Percentiles rank a stretch among this genome's conserved stretches.
phyloP scores from a whole-genome alignment of 1,140 invertebrate genomes.

The Atta colombica region DNA sequence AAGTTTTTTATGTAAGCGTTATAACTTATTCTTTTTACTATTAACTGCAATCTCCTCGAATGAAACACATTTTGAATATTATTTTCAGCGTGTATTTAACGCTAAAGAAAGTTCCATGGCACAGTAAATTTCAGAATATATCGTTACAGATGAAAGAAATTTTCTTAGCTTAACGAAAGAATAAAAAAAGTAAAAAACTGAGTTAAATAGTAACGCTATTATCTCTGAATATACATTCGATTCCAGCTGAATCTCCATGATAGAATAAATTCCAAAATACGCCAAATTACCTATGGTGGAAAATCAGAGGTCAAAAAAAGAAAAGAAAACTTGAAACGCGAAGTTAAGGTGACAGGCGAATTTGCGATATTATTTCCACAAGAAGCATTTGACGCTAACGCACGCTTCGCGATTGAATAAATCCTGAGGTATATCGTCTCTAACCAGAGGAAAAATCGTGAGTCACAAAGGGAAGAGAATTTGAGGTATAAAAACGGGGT shows the following conservation, averaged over 20 bases:
- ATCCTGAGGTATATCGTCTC: slow-evolving; percentile 20
- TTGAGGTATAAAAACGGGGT: neutral
- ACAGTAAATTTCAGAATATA: slow-evolving; percentile 38
- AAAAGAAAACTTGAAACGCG: neutral
- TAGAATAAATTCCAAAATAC: slow-evolving; percentile 44
- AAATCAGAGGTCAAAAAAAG: slow-evolving; percentile 6
- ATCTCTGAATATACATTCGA: neutral
- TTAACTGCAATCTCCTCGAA: too few species aligned
- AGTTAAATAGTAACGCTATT: slow-evolving; percentile 49
- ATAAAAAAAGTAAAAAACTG: slow-evolving; percentile 7
- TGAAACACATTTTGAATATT: slow-evolving; percentile 41
- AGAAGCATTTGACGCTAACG: slow-evolving; percentile 7
- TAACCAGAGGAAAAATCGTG: slow-evolving; percentile 27
- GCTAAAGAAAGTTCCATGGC: slow-evolving; percentile 2
- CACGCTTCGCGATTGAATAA: slow-evolving; percentile 20
- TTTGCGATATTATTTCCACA: slow-evolving; percentile 27
- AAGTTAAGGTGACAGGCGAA: slow-evolving; percentile 9
- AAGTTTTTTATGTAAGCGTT: too few species aligned
- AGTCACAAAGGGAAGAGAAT: slow-evolving; percentile 3
- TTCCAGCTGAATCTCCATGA: slow-evolving; percentile 14
- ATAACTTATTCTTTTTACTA: too few species aligned
- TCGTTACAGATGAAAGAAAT: slow-evolving; percentile 48
- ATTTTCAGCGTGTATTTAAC: slow-evolving; percentile 43
- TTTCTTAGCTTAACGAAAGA: slow-evolving; percentile 22
- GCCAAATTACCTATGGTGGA: neutral